Evolutionary conservation across 2,888 invertebrate species (phyloP).

Genomic region (Metacarcinus magister): DNA sequence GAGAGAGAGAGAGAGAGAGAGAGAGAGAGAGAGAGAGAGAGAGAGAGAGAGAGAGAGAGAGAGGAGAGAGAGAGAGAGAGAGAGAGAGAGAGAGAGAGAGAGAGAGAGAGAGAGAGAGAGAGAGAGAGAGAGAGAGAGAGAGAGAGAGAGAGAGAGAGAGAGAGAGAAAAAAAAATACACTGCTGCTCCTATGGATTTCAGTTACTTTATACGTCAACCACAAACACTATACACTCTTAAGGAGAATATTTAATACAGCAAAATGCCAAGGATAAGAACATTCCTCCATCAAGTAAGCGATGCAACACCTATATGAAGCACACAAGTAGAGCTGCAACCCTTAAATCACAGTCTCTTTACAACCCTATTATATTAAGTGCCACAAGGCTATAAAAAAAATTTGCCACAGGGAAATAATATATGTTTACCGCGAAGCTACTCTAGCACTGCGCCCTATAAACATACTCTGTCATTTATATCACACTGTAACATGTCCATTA

Average conservation of each 20-base stretch:
- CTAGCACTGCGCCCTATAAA: no score
- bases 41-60: background rate
- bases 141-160: conserved; percentile 49
- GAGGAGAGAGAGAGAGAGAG: background rate
- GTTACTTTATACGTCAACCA: background rate
- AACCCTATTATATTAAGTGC: no score
- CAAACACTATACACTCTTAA: background rate
- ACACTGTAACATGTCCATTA: no score
- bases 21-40: conserved; percentile 32
- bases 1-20: conserved; percentile 26
- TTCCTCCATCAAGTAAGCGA: background rate
- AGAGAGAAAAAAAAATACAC: background rate
- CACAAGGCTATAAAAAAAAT: no score
- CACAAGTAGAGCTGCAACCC: no score
- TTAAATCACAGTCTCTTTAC: no score
- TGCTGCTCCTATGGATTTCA: background rate
- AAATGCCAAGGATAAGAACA: background rate
- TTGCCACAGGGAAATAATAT: no score
- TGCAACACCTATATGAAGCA: background rate
- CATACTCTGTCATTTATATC: no score
- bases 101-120: conserved; percentile 32
- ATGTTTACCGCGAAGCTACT: no score
- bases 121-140: conserved; percentile 54
- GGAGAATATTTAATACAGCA: background rate
- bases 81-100: conserved; percentile 43